A percentile compares a stretch with the other conserved stretches of the same genome.
Conservation (phyloP, 2,888 invertebrate species). For the Scaptomyza caliginosa region DNA sequence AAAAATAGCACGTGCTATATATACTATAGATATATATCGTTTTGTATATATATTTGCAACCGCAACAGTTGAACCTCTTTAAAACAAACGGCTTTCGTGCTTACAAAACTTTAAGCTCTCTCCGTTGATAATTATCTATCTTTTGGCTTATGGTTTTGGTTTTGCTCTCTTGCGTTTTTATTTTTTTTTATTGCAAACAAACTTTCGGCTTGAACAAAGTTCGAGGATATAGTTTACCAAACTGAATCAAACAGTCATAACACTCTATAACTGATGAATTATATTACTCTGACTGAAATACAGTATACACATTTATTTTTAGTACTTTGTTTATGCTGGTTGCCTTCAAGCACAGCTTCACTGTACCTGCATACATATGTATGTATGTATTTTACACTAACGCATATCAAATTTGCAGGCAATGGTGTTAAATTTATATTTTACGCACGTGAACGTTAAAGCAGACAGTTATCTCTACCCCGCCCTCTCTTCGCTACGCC, state of each 20-base stretch:
- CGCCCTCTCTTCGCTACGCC: accelerated
- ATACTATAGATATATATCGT: neutral
- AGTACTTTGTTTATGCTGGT: too few relatives aligned
- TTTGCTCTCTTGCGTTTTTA: neutral
- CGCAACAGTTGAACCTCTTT: slow-evolving; percentile 17
- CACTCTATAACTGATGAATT: neutral
- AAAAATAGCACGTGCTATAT: slow-evolving; percentile 60
- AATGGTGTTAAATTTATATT: slow-evolving; percentile 71
- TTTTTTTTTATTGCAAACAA: neutral
- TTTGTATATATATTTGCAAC: neutral
- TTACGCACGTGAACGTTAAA: slow-evolving; percentile 62
- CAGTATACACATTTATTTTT: too few relatives aligned
- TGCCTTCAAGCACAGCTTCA: neutral
- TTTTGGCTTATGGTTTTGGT: neutral
- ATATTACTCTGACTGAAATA: too few relatives aligned
- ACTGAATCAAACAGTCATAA: neutral
- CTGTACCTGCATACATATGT: slow-evolving; percentile 23
- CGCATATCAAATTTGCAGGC: slow-evolving; percentile 33
- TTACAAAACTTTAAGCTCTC: neutral
- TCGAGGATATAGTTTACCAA: neutral
- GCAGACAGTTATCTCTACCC: neutral
- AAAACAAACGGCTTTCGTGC: neutral
- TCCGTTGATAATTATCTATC: neutral
- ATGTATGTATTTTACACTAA: slow-evolving; percentile 2
- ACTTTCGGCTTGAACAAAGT: neutral